phyloP scores from a whole-genome alignment of 1,140 invertebrate species.

The Cecropterus lyciades region DNA sequence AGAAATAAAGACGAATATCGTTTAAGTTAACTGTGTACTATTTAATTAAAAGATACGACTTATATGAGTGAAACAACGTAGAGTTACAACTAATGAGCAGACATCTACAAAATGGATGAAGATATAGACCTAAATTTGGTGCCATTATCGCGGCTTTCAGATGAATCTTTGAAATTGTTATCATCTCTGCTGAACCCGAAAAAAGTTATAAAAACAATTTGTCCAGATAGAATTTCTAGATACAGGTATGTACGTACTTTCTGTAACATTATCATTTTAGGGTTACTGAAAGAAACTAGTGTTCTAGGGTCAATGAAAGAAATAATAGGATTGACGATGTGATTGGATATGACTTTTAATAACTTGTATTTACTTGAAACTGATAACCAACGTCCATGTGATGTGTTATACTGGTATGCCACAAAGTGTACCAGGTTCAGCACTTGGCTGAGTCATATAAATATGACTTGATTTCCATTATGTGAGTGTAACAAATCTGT shows the following conservation, averaged over 20 bases:
- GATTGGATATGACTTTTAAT: not conserved
- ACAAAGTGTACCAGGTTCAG: too few species aligned
- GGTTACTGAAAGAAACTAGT: not conserved
- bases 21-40: too few species aligned
- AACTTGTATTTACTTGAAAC: too few species aligned
- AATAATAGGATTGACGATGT: not conserved
- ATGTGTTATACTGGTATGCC: too few species aligned
- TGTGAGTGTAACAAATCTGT: too few species aligned
- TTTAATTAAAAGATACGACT: not conserved
- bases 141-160: conserved; percentile 58
- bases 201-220: conserved; percentile 60
- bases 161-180: conserved; percentile 60
- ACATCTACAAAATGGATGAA: conserved; percentile 50
- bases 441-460: too few species aligned
- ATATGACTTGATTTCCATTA: too few species aligned
- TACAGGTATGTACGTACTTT: conserved; percentile 45
- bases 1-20: not conserved
- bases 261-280: not conserved
- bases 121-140: conserved; percentile 47
- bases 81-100: conserved; percentile 3
- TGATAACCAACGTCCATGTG: too few species aligned
- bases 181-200: conserved; percentile 62
- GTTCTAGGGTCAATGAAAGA: too few species aligned
- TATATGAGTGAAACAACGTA: conserved; percentile 1
- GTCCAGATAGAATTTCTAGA: conserved; percentile 61